Evolutionary conservation across 37 sponge, comb jelly and placozoan species (phyloP).

Genomic region (Chondrosia reniformis): DNA sequence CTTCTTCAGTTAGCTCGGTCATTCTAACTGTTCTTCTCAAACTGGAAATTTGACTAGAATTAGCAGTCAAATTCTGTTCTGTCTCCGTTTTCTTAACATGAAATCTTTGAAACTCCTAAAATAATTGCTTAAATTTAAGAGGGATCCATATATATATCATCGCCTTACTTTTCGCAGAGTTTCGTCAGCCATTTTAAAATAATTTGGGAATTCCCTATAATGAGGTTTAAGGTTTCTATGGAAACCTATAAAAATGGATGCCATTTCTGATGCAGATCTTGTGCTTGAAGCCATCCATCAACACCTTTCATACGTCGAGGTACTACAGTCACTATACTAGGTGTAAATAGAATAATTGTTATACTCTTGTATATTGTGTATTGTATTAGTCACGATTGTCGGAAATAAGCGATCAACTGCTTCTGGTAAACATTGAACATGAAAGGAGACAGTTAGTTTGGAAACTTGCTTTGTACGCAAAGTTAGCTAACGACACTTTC

Average conservation of each 20-base stretch:
- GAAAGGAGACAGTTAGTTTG: too few species aligned
- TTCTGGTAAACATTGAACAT: too few species aligned
- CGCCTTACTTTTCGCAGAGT: conserved; percentile 1
- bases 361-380: too few species aligned
- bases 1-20: conserved; percentile 7
- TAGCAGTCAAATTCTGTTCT: neutral
- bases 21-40: conserved; percentile 6
- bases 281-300: conserved; percentile 2
- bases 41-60: neutral
- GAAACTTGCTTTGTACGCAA: too few species aligned
- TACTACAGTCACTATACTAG: neutral
- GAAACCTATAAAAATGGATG: too few species aligned
- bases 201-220: too few species aligned
- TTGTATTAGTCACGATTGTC: too few species aligned
- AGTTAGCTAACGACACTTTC: too few species aligned
- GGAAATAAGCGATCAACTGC: too few species aligned
- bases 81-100: conserved; percentile 3
- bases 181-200: conserved; percentile 16
- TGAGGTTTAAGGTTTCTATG: too few species aligned
- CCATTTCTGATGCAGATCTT: neutral
- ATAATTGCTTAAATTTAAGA: neutral
- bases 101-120: conserved; percentile 10
- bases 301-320: conserved; percentile 18
- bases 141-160: neutral
- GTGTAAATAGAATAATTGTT: too few species aligned